Base-by-base conservation (phyloP, 2,797 vertebrate species). In the Menidia menidia region DNA sequence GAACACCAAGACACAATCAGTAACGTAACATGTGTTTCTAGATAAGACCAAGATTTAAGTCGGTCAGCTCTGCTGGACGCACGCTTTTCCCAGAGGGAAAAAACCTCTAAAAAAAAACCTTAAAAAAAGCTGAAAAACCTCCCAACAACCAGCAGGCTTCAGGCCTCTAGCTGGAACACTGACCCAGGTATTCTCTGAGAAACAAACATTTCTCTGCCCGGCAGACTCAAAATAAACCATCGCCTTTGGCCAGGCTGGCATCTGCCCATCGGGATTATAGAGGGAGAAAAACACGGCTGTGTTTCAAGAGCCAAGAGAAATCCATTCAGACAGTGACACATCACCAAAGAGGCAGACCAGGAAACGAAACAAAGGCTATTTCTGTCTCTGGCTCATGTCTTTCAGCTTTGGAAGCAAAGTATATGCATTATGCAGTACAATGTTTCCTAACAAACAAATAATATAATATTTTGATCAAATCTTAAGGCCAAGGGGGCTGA, bases 161-260 rank as follows among this genome's bases (percentile, higher is more conserved):
- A 32, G 25, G 25, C 25, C 25, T 25, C 6, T 12, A 53, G 51
- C 51, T 30, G 5, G 13, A 32, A 14, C 51, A 11, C 13, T 53
- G 51, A 48, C n/a, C 7, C 70, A 73, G 62, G 30, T 45, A 45
- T 45, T 45, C 44, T 45, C 43, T 44, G 15, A 41, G 44, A 42
- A 9, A 16, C 45, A 4, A 3, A n/a, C 51, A 25, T 53, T 25
- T 58, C 68, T 56, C 65, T 77, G 76, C 67, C 68, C 66, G 73
- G 70, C 74, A 68, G 60, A 47, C 57, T 47, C 68, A 60, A 80
- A 85, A 82, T 85, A 82, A 70, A 81, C 55, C 61, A 39, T 58
- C 42, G 57, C 25, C 19, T 47, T 47, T 64, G 60, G 61, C 71
- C 50, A 43, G 55, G 65, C 68, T 71, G 44, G 44, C 10, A 14